Conservation (phyloP, 2,888 invertebrate species). For the Synergus itoensis region DNA sequence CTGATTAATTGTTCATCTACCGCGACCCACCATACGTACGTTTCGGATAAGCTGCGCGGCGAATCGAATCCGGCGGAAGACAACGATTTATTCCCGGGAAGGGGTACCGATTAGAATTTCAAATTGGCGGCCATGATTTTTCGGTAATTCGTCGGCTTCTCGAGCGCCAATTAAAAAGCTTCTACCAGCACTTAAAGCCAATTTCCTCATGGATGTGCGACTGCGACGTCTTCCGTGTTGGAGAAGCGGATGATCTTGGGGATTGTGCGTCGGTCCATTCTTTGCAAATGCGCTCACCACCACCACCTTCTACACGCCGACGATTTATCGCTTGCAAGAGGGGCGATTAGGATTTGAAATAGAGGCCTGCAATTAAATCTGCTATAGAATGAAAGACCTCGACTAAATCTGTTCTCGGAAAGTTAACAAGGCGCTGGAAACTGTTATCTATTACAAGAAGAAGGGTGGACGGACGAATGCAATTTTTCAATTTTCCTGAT, state of each 20-base stretch:
- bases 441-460: too few relatives aligned
- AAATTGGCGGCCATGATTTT: conserved; percentile 36
- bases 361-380: conserved; percentile 15
- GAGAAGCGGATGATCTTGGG: background rate
- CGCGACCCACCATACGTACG: conserved; percentile 37
- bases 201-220: background rate
- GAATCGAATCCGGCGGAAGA: conserved; percentile 28
- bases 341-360: conserved; percentile 25
- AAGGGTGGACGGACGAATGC: too few relatives aligned
- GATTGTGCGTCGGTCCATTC: conserved; percentile 21
- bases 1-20: conserved; percentile 69
- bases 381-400: background rate
- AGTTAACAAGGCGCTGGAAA: background rate
- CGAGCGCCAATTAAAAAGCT: conserved; percentile 32
- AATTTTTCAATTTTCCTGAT: too few relatives aligned
- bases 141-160: conserved; percentile 34
- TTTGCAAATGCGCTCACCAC: conserved; percentile 36
- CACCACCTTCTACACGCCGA: background rate
- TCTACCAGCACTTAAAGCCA: conserved; percentile 3
- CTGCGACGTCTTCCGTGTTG: background rate
- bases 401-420: conserved; percentile 1
- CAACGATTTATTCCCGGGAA: conserved; percentile 43
- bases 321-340: conserved; percentile 25
- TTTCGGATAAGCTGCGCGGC: background rate
- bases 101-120: conserved; percentile 30